A percentile compares a stretch with the other conserved stretches of the same genome.
Conservation (phyloP, 1,140 invertebrate genomes). For the Drosophila tsacasi region DNA sequence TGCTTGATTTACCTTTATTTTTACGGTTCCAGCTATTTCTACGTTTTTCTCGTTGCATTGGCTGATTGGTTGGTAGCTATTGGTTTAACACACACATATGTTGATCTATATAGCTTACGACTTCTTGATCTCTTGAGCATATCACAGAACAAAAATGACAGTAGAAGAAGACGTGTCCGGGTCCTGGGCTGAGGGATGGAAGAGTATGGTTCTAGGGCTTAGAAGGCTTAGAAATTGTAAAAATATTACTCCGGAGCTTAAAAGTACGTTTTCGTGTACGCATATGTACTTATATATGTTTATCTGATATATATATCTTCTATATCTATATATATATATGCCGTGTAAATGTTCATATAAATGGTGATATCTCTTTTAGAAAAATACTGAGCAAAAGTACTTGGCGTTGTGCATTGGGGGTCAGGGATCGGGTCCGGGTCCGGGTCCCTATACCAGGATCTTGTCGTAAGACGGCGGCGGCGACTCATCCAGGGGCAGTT, state of each 20-base stretch:
- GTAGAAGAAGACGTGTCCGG: slow-evolving; percentile 62
- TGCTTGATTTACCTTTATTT: slow-evolving; percentile 18
- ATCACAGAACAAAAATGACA: slow-evolving; percentile 83
- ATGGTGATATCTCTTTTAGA: slow-evolving; percentile 76
- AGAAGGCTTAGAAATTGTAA: slow-evolving; percentile 69
- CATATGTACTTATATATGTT: slow-evolving; percentile 43
- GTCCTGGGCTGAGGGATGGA: slow-evolving; percentile 18
- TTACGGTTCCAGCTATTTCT: slow-evolving; percentile 31
- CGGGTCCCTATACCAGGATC: slow-evolving; percentile 85
- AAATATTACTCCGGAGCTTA: slow-evolving; percentile 65
- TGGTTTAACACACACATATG: slow-evolving; percentile 28
- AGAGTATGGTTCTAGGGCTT: slow-evolving; percentile 26
- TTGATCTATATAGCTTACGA: slow-evolving; percentile 41
- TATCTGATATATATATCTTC: slow-evolving; percentile 57
- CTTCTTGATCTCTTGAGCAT: slow-evolving; percentile 76
- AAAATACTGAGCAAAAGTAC: slow-evolving; percentile 79
- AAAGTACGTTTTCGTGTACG: slow-evolving; percentile 56
- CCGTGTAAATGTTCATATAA: slow-evolving; percentile 76
- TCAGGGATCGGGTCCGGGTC: slow-evolving; percentile 50
- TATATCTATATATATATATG: slow-evolving; percentile 52
- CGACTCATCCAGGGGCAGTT: slow-evolving; percentile 85
- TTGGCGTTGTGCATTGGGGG: slow-evolving; percentile 43
- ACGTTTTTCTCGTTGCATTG: slow-evolving; percentile 32
- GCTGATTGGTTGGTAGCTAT: slow-evolving; percentile 30
- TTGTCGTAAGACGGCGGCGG: slow-evolving; percentile 88